Conservation (phyloP, 2,113 vertebrate genomes). For the cattle (Bos taurus) region DNA sequence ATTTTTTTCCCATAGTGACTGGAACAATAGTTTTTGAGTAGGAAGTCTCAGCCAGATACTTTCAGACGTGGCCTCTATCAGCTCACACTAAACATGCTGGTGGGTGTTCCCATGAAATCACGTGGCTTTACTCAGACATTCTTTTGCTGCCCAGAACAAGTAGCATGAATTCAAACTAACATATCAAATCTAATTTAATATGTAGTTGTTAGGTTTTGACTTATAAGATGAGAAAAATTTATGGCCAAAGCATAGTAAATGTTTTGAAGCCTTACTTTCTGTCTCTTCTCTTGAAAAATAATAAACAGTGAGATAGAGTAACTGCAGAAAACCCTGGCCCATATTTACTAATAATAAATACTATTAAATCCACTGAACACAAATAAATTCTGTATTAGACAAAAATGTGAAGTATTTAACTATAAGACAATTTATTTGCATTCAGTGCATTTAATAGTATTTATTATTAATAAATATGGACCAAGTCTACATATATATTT, state of each 20-base stretch:
- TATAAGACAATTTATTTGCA: background rate
- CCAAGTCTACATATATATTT: background rate
- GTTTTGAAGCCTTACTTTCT: background rate
- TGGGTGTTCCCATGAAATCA: background rate
- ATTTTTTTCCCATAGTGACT: background rate
- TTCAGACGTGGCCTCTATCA: fast-evolving
- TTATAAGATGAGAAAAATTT: background rate
- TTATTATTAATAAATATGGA: background rate
- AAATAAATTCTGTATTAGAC: background rate
- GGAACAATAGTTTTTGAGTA: background rate
- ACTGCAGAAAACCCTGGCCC: background rate
- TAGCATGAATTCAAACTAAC: background rate
- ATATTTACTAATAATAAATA: background rate
- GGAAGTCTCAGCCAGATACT: too few relatives aligned
- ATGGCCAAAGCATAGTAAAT: background rate
- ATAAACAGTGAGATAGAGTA: background rate
- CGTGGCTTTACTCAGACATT: background rate
- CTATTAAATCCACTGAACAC: background rate
- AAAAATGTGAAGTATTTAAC: background rate
- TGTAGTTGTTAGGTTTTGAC: background rate
- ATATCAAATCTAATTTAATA: background rate
- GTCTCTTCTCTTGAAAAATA: background rate
- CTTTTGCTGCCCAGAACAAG: background rate
- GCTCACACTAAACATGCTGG: background rate
- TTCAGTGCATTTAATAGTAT: background rate